Conservation (phyloP, 2,113 vertebrate species). For the Oostethus manadensis region DNA sequence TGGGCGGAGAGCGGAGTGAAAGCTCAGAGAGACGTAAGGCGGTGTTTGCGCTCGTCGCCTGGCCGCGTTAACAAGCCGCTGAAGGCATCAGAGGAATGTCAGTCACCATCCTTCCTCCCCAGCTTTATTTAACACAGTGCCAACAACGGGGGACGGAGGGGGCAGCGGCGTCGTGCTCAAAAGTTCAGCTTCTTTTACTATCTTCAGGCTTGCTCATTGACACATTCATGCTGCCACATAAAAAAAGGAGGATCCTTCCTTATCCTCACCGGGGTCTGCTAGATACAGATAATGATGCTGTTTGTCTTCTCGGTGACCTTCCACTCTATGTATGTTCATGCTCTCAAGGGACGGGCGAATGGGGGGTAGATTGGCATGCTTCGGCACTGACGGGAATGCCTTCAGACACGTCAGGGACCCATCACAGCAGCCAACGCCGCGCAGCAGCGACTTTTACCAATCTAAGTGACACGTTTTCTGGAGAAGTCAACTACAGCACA, state of each 20-base stretch:
- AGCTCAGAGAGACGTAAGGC: no score
- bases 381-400: constrained; percentile 4
- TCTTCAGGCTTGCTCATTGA: constrained; percentile 21
- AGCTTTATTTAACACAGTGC: constrained; percentile 39
- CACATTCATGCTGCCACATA: not conserved
- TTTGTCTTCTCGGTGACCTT: constrained; percentile 1
- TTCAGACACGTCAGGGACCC: constrained; percentile 8
- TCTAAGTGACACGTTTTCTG: no score
- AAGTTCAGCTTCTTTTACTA: constrained; percentile 27
- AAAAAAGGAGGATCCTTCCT: not conserved
- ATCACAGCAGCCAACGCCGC: constrained; percentile 13
- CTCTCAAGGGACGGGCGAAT: not conserved
- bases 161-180: constrained; percentile 44
- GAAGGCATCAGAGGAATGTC: constrained; percentile 54
- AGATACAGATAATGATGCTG: not conserved
- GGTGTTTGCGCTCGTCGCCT: no score
- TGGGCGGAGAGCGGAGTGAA: no score
- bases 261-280: no score
- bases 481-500: not conserved
- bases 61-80: constrained; percentile 26
- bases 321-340: not conserved
- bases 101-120: constrained; percentile 39
- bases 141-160: constrained; percentile 56
- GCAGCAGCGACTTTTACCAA: not conserved
- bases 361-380: not conserved